Base-by-base conservation (phyloP, 2,888 invertebrate genomes). In the Drosophila affinis region DNA sequence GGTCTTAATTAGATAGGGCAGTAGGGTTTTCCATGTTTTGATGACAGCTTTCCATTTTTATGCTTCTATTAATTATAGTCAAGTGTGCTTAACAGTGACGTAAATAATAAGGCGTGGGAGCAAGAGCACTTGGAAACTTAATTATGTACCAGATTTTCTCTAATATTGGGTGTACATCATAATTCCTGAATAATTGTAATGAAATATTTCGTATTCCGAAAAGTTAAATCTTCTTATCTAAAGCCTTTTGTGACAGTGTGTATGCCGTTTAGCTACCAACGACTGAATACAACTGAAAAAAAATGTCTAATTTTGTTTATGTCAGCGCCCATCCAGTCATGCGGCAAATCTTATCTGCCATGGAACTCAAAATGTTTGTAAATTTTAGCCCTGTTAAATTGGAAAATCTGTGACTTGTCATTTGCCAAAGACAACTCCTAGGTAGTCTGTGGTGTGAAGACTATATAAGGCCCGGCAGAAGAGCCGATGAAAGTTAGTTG, bases 331-430 rank as follows among this genome's bases (percentile, higher is more conserved):
- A 34, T 39, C 39, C 5, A 39, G 39, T 39, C 39, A 14, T 14
- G 48, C 53, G 9, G 24, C 62, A 32, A 85, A 82, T 82, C 81
- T 82, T 76, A 82, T 82, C 81, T 70, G 10, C n/a, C 39, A 56
- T 52, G 45, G 45, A 61, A 78, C 76, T 6, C 14, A 14, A 39
- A 39, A 39, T 39, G 14, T 14, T 70, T 70, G 62, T 72, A 84
- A 84, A 79, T 72, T 79, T 79, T 62, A 52, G 18, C 56, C 60
- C 46, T 2, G 39, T 14, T 12, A 39, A 53, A 44, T 32, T 63
- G 74, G 58, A 53, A 72, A 62, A 63, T 63, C 63, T 32, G 21
- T 1, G 17, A 21, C 17, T 51, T 12, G 17, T 39, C 21, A n/a
- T 12, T 21, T 39, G 29, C n/a, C 14, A 39, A 14, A 39, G 39